Evolutionary conservation across 1,140 invertebrate species (phyloP).

Genomic region (Araneus ventricosus): DNA sequence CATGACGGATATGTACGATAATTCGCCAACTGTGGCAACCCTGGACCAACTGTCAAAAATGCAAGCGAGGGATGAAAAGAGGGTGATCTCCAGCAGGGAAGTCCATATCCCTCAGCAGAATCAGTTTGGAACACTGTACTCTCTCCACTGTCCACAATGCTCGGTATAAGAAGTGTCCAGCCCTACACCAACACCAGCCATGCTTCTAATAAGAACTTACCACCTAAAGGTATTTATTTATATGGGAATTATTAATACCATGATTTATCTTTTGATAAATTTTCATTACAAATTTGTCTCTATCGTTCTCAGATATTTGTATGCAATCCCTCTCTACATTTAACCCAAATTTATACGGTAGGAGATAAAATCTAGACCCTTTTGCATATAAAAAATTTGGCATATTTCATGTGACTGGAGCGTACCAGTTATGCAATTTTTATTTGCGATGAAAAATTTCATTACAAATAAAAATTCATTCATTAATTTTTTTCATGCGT

Average conservation of each 20-base stretch:
- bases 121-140: background rate
- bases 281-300: background rate
- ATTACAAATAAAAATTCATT: no score
- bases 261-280: background rate
- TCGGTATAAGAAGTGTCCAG: conserved; percentile 49
- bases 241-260: background rate
- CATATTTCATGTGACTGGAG: no score
- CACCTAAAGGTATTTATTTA: conserved; percentile 52
- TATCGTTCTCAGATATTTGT: background rate
- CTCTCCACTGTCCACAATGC: conserved; percentile 8
- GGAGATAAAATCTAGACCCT: no score
- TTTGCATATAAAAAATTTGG: no score
- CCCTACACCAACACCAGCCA: conserved; percentile 61
- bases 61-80: conserved; percentile 52
- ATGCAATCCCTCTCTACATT: no score
- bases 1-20: conserved; percentile 15
- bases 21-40: conserved; percentile 8
- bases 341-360: no score
- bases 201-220: conserved; percentile 43
- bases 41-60: conserved; percentile 24
- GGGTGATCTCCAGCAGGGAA: conserved; percentile 25
- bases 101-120: conserved; percentile 3
- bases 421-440: no score
- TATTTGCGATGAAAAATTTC: no score
- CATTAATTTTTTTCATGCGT: no score